These are phyloP conservation scores for Cheilosia vernalis DNA, from an alignment of 2,888 invertebrate genomes.

Conservation along the genomic window DNA sequence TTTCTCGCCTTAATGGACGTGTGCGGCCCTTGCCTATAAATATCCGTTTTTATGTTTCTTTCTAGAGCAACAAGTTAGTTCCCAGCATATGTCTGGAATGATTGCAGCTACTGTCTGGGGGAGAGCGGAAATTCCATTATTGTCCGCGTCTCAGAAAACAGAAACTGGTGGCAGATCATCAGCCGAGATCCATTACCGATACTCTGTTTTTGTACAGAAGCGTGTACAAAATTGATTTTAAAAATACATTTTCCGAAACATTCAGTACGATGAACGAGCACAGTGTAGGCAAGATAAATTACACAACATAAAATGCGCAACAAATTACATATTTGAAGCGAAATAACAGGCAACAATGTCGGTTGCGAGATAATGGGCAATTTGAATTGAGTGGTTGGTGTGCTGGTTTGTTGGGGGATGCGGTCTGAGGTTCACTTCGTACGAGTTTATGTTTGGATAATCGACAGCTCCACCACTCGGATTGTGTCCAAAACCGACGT, in stretches of 20 bases:
- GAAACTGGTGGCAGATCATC: background rate
- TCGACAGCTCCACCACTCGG: no score
- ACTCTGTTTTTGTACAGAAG: constrained; percentile 4
- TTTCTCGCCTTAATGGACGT: no score
- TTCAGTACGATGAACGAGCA: constrained; percentile 5
- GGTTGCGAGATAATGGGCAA: no score
- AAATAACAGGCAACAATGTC: no score
- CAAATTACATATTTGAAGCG: background rate
- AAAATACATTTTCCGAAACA: constrained; percentile 42
- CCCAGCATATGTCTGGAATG: background rate
- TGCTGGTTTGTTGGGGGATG: no score
- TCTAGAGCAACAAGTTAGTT: constrained; percentile 11
- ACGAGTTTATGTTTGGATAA: no score
- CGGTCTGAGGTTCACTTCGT: no score
- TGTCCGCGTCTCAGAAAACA: background rate
- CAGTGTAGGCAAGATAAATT: constrained; percentile 15
- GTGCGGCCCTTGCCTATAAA: constrained; percentile 29
- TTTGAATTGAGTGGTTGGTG: no score
- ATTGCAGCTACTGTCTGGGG: background rate
- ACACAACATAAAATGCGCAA: background rate
- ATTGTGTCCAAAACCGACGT: no score
- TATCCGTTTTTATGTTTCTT: constrained; percentile 7
- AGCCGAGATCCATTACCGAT: constrained; percentile 36
- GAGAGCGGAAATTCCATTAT: background rate
- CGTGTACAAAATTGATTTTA: constrained; percentile 24